Conservation (phyloP, 2,888 invertebrate species). For the Drosophila longiperda region DNA sequence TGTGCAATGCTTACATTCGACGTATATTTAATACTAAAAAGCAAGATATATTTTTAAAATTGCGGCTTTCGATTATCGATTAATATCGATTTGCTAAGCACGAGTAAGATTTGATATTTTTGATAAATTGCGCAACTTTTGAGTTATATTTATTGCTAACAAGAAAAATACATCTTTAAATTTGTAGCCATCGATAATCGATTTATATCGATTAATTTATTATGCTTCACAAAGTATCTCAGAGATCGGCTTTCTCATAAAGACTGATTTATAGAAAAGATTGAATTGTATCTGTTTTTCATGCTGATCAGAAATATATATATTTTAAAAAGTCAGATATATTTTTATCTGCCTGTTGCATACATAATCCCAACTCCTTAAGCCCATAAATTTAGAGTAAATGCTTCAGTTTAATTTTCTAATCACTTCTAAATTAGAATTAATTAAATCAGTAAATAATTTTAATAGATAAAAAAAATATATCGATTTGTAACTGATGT, state of each 20-base stretch:
- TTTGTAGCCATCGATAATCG: neutral
- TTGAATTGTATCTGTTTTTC: fast-evolving
- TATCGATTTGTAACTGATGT: neutral
- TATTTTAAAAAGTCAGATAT: neutral
- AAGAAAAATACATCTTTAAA: fast-evolving
- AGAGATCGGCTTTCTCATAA: neutral
- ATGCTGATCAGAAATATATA: neutral
- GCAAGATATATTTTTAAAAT: too few relatives aligned
- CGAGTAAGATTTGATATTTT: neutral
- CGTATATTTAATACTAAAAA: too few relatives aligned
- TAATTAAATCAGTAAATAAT: neutral
- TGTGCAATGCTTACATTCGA: too few relatives aligned
- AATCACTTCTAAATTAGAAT: neutral
- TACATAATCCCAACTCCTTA: neutral
- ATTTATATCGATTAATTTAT: neutral
- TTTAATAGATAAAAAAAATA: fast-evolving
- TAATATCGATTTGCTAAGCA: too few relatives aligned
- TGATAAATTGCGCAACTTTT: neutral
- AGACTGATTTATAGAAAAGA: too few relatives aligned
- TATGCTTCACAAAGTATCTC: too few relatives aligned
- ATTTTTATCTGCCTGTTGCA: neutral
- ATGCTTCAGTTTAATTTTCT: fast-evolving
- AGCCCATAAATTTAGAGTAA: too few relatives aligned
- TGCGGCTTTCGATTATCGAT: too few relatives aligned
- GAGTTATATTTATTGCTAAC: neutral